Conservation (phyloP, 2,797 vertebrate species). For the Carcharodon carcharias region DNA sequence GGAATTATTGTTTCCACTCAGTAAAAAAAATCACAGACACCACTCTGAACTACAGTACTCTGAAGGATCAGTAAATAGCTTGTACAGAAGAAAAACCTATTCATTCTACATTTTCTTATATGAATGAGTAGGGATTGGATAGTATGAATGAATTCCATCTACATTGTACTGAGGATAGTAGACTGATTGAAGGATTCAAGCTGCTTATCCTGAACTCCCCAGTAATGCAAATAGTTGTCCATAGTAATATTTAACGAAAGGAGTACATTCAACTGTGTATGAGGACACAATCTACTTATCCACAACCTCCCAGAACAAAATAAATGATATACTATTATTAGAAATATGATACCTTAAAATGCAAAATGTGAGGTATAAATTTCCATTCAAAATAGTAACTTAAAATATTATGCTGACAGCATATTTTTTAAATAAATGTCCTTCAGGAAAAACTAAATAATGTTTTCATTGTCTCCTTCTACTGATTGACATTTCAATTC, state of each 20-base stretch:
- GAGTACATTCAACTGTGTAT: background rate
- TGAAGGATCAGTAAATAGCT: background rate
- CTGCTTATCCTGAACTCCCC: background rate
- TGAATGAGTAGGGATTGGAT: background rate
- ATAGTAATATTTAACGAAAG: background rate
- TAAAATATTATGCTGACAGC: background rate
- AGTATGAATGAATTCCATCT: background rate
- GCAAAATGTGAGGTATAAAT: background rate
- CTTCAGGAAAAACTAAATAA: background rate
- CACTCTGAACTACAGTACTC: background rate
- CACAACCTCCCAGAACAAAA: background rate
- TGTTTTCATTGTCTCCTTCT: background rate
- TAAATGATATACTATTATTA: background rate
- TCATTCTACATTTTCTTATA: slow-evolving; percentile 21
- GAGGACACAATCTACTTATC: background rate
- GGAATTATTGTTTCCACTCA: background rate
- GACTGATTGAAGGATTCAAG: background rate
- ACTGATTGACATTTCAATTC: background rate
- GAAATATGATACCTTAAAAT: background rate
- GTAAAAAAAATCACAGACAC: background rate
- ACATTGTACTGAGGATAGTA: background rate
- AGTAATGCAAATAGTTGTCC: background rate
- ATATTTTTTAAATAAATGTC: background rate
- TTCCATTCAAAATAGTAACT: background rate
- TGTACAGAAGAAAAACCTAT: background rate